phyloP scores from a whole-genome alignment of 2,888 invertebrate species.

The Thymelicus acteon region DNA sequence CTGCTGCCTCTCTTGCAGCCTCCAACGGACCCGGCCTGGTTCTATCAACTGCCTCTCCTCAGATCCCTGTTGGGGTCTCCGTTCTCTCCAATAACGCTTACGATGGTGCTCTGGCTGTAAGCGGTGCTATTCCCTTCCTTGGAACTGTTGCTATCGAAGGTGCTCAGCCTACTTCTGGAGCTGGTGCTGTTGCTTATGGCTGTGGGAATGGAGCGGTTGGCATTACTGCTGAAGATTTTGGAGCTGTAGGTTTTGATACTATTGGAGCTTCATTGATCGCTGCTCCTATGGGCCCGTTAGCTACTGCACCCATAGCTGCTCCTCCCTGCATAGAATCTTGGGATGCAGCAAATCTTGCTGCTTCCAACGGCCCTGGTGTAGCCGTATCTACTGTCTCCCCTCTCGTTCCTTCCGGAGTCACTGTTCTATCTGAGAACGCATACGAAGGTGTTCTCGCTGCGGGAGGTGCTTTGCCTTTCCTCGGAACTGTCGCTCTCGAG shows the following conservation, averaged over 20 bases:
- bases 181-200: slow-evolving; percentile 47
- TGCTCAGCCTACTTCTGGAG: slow-evolving; percentile 50
- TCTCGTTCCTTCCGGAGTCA: slow-evolving; percentile 49
- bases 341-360: slow-evolving; percentile 5
- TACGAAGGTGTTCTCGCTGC: slow-evolving; percentile 50
- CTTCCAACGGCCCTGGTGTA: slow-evolving; percentile 39
- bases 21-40: slow-evolving; percentile 15
- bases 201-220: slow-evolving; percentile 47
- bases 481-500: slow-evolving; percentile 50
- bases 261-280: no score
- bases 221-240: slow-evolving; percentile 44
- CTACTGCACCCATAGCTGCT: background rate
- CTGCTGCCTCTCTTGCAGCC: slow-evolving; percentile 2
- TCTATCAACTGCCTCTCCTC: slow-evolving; percentile 11
- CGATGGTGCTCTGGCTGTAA: slow-evolving; percentile 38
- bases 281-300: background rate
- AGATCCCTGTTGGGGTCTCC: background rate
- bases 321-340: slow-evolving; percentile 24
- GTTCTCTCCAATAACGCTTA: background rate
- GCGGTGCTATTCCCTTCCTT: slow-evolving; percentile 47
- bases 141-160: slow-evolving; percentile 56
- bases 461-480: slow-evolving; percentile 49
- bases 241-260: slow-evolving; percentile 21
- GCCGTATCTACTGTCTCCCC: slow-evolving; percentile 51
- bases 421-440: slow-evolving; percentile 54